Conservation (phyloP, 2,888 invertebrate genomes). For the Sphinx pinastri region DNA sequence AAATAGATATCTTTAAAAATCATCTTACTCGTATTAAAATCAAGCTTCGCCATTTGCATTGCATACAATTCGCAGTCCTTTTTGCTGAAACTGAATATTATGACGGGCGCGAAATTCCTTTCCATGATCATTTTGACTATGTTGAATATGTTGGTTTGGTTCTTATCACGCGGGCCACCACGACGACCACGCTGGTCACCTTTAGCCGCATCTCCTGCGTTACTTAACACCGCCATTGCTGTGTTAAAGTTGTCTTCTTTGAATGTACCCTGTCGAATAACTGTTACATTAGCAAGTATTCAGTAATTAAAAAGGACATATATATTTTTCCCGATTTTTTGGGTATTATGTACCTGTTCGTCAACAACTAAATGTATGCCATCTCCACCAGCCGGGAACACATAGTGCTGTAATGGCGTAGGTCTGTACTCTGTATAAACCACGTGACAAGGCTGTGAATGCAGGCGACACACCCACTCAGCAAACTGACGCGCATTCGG, state of each 20-base stretch:
- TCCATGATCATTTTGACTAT: conserved; percentile 99
- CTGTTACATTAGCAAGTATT: background rate
- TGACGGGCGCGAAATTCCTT: conserved; percentile 98
- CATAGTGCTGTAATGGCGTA: conserved; percentile 98
- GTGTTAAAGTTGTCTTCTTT: conserved; percentile 98
- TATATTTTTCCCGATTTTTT: background rate
- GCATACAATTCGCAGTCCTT: conserved; percentile 99
- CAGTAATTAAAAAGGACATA: no score
- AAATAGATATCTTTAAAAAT: background rate
- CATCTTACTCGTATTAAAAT: conserved; percentile 93
- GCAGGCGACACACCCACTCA: conserved; percentile 97
- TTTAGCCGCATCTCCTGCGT: conserved; percentile 92
- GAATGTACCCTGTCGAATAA: conserved; percentile 89
- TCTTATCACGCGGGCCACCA: conserved; percentile 87
- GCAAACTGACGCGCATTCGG: conserved; percentile 99
- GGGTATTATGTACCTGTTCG: conserved; percentile 86
- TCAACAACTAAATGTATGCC: conserved; percentile 98
- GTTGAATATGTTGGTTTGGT: conserved; percentile 95
- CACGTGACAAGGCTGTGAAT: conserved; percentile 98
- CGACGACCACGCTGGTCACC: conserved; percentile 91
- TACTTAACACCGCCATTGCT: conserved; percentile 96
- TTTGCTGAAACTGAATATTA: conserved; percentile 99
- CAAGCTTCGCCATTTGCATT: conserved; percentile 97
- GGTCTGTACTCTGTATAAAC: conserved; percentile 99
- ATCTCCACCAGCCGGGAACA: conserved; percentile 98